A percentile compares a stretch with the other conserved stretches of the same genome.
phyloP scores from a whole-genome alignment of 2,888 invertebrate species.

The Boloria euphrosyne region DNA sequence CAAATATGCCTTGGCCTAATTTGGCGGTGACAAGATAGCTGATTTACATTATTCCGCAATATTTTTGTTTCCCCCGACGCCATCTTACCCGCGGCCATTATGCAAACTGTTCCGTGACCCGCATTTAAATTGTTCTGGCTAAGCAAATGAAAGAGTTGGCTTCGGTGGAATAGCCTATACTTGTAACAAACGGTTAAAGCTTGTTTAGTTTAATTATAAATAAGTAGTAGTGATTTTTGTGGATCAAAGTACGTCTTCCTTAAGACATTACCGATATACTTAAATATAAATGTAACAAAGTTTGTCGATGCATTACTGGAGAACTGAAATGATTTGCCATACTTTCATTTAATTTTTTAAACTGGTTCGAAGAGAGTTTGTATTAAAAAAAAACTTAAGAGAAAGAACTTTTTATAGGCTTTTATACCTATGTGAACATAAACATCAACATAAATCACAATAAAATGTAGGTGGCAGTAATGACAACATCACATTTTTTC shows the following conservation, averaged over 20 bases:
- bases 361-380: too few species aligned
- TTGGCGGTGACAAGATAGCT: slow-evolving; percentile 30
- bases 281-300: too few species aligned
- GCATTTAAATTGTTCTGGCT: slow-evolving; percentile 42
- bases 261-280: not conserved
- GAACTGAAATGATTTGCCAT: too few species aligned
- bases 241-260: not conserved
- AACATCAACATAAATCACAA: too few species aligned
- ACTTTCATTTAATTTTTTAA: too few species aligned
- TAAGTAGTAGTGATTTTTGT: not conserved
- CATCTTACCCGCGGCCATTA: slow-evolving; percentile 46
- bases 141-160: slow-evolving; percentile 23
- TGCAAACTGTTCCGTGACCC: slow-evolving; percentile 49
- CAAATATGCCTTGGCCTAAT: slow-evolving; percentile 22
- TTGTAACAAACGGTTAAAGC: slow-evolving; percentile 4
- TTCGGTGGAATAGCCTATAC: slow-evolving; percentile 6
- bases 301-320: too few species aligned
- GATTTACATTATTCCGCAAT: slow-evolving; percentile 53
- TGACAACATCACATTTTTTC: too few species aligned
- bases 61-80: slow-evolving; percentile 48
- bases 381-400: too few species aligned
- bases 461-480: too few species aligned
- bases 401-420: too few species aligned
- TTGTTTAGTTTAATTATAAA: slow-evolving; percentile 9
- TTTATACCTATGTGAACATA: too few species aligned